Percentiles rank a stretch among this genome's conserved stretches.
These are phyloP conservation scores for Dreissena rostriformis DNA, from an alignment of 1,140 invertebrate genomes.

Conservation along the genomic window DNA sequence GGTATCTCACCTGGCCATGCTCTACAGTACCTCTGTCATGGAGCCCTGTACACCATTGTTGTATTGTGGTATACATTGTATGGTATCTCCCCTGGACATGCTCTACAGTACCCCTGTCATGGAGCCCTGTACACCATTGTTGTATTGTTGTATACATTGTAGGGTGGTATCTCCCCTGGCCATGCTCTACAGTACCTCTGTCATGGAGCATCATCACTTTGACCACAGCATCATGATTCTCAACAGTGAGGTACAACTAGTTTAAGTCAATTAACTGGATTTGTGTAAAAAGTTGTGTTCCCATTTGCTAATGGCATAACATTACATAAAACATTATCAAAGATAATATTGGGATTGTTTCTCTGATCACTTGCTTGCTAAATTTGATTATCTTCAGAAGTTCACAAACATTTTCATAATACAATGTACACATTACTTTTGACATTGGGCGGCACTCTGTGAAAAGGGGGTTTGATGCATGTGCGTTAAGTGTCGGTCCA, in stretches of 20 bases:
- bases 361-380: too few species aligned
- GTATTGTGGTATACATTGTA: constrained; percentile 51
- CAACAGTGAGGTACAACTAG: constrained; percentile 70
- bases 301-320: too few species aligned
- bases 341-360: too few species aligned
- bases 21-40: constrained; percentile 98
- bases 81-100: constrained; percentile 91
- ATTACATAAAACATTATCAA: too few species aligned
- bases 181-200: constrained; percentile 96
- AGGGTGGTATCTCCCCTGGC: constrained; percentile 89
- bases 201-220: constrained; percentile 99
- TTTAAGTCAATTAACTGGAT: not conserved
- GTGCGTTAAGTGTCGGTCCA: too few species aligned
- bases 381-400: too few species aligned
- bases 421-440: too few species aligned
- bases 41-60: constrained; percentile 86
- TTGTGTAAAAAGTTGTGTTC: too few species aligned
- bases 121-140: constrained; percentile 88
- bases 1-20: constrained; percentile 91
- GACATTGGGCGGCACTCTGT: too few species aligned
- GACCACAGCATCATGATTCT: constrained; percentile 99
- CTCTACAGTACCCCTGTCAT: constrained; percentile 97
- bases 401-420: too few species aligned
- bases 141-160: constrained; percentile 29
- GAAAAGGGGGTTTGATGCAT: too few species aligned